Conservation (phyloP, 2,113 vertebrate genomes). For the Columba janthina region DNA sequence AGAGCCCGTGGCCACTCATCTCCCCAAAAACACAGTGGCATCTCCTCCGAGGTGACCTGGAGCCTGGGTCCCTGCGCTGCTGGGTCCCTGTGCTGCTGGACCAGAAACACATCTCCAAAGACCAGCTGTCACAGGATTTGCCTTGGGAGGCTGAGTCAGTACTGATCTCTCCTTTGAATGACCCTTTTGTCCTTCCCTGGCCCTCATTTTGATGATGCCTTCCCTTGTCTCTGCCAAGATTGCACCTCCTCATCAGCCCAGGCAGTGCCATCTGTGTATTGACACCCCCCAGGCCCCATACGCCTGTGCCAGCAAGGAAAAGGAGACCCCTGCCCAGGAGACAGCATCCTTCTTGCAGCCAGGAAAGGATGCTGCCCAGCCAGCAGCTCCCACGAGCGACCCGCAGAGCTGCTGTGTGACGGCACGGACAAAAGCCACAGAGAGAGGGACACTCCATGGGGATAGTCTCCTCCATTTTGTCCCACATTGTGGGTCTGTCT, state of each 20-base stretch:
- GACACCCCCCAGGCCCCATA: accelerated
- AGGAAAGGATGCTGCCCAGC: not conserved
- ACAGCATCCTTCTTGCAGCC: not conserved
- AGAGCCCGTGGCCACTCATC: accelerated
- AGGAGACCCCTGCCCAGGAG: not conserved
- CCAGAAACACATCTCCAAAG: not conserved
- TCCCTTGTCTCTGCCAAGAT: not conserved
- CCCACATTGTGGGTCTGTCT: not conserved
- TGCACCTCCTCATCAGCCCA: accelerated
- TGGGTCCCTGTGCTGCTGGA: not conserved
- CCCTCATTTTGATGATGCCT: not conserved
- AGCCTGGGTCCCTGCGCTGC: accelerated
- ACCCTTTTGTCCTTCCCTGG: not conserved
- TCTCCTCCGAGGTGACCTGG: accelerated
- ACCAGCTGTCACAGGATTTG: not conserved
- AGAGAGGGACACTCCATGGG: not conserved
- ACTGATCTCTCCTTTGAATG: not conserved
- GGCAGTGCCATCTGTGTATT: not conserved
- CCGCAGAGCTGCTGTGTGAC: not conserved
- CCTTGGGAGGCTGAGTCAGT: not conserved
- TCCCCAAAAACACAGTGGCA: not conserved
- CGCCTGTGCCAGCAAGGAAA: not conserved
- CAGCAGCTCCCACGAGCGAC: not conserved
- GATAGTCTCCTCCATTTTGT: not conserved
- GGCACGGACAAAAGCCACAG: not conserved